These are phyloP conservation scores for Eupithecia vulgata DNA, from an alignment of 2,888 invertebrate species.

Conservation along the genomic window DNA sequence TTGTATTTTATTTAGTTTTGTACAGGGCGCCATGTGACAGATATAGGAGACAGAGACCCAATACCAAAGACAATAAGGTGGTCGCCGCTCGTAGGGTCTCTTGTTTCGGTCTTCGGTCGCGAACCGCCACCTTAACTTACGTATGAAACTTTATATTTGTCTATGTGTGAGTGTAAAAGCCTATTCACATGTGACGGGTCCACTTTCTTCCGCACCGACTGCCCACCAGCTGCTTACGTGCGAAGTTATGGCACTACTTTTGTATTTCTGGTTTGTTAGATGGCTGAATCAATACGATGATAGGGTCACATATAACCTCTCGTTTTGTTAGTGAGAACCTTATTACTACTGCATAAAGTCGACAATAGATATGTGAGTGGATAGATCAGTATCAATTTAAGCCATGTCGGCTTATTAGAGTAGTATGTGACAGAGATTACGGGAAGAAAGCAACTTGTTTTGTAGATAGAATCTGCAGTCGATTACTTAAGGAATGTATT, in stretches of 20 bases:
- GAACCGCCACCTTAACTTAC: neutral
- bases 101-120: too few species aligned
- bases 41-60: too few species aligned
- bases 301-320: neutral
- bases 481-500: neutral
- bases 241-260: slow-evolving; percentile 36
- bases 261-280: slow-evolving; percentile 36
- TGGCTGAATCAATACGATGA: slow-evolving; percentile 27
- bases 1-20: too few species aligned
- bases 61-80: too few species aligned
- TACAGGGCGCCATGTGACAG: too few species aligned
- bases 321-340: neutral
- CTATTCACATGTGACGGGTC: slow-evolving; percentile 29
- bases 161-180: slow-evolving; percentile 12
- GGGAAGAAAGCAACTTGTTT: slow-evolving; percentile 2
- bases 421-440: slow-evolving; percentile 11
- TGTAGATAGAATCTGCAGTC: slow-evolving; percentile 1
- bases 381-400: neutral
- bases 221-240: slow-evolving; percentile 29
- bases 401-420: neutral
- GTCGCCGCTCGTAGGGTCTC: too few species aligned
- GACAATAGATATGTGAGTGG: neutral
- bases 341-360: neutral
- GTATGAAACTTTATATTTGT: neutral
- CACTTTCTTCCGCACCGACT: slow-evolving; percentile 44